Conservation (phyloP, 2,113 vertebrate species). For the Plecturocebus donacophilus region DNA sequence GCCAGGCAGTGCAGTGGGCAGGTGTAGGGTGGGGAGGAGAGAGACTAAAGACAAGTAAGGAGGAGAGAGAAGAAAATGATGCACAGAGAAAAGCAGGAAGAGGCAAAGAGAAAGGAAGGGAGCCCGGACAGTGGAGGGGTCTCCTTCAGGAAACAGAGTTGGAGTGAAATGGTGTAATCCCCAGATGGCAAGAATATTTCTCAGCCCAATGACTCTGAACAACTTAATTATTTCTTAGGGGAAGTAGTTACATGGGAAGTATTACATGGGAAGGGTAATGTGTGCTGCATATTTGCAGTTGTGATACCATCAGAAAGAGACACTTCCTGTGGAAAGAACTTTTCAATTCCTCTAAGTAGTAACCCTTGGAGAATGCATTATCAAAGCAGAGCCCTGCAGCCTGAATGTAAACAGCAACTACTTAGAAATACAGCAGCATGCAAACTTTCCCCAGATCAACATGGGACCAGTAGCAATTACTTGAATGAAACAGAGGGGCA, state of each 20-base stretch:
- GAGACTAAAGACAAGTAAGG: no score
- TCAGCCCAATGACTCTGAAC: neutral
- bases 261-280: neutral
- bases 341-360: neutral
- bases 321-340: neutral
- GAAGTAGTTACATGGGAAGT: neutral
- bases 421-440: neutral
- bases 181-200: neutral
- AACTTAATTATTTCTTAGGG: neutral
- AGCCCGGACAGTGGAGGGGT: fast-evolving
- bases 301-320: neutral
- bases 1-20: neutral
- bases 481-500: neutral
- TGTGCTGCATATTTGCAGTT: neutral
- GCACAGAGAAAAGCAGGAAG: no score
- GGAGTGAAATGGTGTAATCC: fast-evolving
- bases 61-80: neutral
- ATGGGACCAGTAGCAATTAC: neutral
- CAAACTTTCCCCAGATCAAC: neutral
- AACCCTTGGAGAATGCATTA: neutral
- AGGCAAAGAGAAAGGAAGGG: neutral
- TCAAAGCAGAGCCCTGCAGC: neutral
- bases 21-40: neutral
- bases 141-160: neutral
- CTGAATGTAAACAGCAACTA: neutral